phyloP scores from a whole-genome alignment of 2,888 invertebrate genomes.

The Amphimallon solstitiale region DNA sequence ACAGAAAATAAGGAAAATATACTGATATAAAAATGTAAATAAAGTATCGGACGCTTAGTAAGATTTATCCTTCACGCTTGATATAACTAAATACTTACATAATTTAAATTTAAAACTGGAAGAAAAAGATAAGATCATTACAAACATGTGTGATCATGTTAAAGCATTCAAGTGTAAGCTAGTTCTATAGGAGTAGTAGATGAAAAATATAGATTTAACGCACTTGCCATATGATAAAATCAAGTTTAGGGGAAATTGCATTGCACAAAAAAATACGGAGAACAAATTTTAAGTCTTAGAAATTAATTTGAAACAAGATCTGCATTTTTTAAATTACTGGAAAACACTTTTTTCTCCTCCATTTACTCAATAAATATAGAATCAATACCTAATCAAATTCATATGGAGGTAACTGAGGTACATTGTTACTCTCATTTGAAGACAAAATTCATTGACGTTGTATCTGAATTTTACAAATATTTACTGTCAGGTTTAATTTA shows the following conservation, averaged over 20 bases:
- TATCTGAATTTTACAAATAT: no score
- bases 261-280: conserved; percentile 38
- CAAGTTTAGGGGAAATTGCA: no score
- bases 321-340: conserved; percentile 43
- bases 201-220: conserved; percentile 42
- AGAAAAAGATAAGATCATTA: conserved; percentile 43
- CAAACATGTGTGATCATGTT: conserved; percentile 43
- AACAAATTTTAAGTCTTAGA: conserved; percentile 33
- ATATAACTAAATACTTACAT: conserved; percentile 25
- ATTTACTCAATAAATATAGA: conserved; percentile 38
- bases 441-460: neutral
- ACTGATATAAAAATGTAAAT: no score
- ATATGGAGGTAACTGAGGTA: conserved; percentile 36
- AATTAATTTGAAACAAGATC: conserved; percentile 46
- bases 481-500: no score
- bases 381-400: conserved; percentile 17
- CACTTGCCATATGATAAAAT: no score
- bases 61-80: conserved; percentile 10
- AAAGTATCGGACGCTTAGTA: no score
- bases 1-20: no score
- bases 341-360: conserved; percentile 39
- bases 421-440: neutral
- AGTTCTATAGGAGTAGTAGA: conserved; percentile 45
- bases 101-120: conserved; percentile 42
- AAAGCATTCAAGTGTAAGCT: conserved; percentile 46